These are phyloP conservation scores for Teleogryllus occipitalis DNA, from an alignment of 1,140 invertebrate species.

Conservation along the genomic window DNA sequence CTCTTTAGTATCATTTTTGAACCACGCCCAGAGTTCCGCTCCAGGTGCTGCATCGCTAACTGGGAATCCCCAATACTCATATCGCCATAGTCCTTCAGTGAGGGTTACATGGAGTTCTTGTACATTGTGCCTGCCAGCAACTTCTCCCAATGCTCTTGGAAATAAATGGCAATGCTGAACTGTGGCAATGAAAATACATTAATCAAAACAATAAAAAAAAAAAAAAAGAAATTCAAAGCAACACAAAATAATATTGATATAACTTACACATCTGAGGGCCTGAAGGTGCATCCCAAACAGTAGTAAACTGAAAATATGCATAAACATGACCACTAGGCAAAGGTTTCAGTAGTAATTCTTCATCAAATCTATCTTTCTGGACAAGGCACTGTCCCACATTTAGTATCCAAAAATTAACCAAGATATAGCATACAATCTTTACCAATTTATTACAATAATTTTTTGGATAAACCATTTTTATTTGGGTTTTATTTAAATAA, in stretches of 20 bases:
- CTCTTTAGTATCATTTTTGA: constrained; percentile 48
- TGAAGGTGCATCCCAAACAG: constrained; percentile 51
- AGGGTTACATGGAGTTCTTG: constrained; percentile 86
- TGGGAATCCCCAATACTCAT: constrained; percentile 89
- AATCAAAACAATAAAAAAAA: constrained; percentile 18
- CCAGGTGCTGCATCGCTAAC: constrained; percentile 80
- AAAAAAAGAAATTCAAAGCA: constrained; percentile 18
- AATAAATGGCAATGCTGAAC: constrained; percentile 79
- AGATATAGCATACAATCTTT: too few species aligned
- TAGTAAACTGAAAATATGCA: constrained; percentile 79
- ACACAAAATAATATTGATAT: constrained; percentile 21
- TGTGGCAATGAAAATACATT: constrained; percentile 36
- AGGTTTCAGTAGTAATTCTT: constrained; percentile 74
- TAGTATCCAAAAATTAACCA: too few species aligned
- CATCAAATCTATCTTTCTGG: constrained; percentile 56
- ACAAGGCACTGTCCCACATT: too few species aligned
- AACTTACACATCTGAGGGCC: constrained; percentile 47
- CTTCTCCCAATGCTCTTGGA: constrained; percentile 81
- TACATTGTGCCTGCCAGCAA: constrained; percentile 75
- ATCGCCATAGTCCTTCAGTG: constrained; percentile 87
- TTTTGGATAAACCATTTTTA: too few species aligned
- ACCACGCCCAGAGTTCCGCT: constrained; percentile 90
- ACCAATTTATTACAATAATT: too few species aligned
- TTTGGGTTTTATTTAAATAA: too few species aligned
- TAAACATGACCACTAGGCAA: constrained; percentile 68